phyloP scores from a whole-genome alignment of 2,888 invertebrate genomes.

The Ophion ellenae region DNA sequence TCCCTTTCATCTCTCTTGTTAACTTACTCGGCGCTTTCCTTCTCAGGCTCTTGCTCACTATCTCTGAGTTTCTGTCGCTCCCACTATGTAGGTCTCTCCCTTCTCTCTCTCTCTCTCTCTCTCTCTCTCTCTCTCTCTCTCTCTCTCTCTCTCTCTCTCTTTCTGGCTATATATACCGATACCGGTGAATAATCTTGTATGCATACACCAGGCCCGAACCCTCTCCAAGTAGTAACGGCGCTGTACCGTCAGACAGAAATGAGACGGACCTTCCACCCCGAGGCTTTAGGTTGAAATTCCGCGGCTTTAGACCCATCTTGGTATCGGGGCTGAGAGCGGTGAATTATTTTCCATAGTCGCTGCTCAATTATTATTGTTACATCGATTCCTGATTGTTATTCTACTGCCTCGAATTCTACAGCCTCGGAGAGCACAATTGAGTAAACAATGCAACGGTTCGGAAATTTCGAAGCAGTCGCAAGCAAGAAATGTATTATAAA shows the following conservation, averaged over 20 bases:
- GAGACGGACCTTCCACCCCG: not conserved
- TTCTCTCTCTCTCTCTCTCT: conserved; percentile 2
- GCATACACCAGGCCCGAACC: conserved; percentile 68
- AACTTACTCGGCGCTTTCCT: too few relatives aligned
- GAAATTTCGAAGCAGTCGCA: not conserved
- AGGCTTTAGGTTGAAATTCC: conserved; percentile 1
- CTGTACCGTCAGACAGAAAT: not conserved
- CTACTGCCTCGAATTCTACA: not conserved
- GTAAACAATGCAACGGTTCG: not conserved
- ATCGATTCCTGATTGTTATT: not conserved
- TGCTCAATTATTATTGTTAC: not conserved
- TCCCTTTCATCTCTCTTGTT: too few relatives aligned
- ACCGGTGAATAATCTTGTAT: conserved; percentile 72
- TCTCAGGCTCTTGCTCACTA: not conserved
- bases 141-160: conserved; percentile 32
- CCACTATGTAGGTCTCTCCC: not conserved
- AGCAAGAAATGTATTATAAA: not conserved
- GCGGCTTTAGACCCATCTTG: not conserved
- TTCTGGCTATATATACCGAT: conserved; percentile 44
- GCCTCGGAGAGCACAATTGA: not conserved
- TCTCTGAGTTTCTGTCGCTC: not conserved
- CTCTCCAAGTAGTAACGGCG: conserved; percentile 35
- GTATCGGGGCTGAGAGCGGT: not conserved
- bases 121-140: not conserved
- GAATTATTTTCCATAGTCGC: not conserved